Evolutionary conservation across 2,888 invertebrate genomes (phyloP), one percentile per base, ranked within the genome.

Genomic region (Agriopis leucophaearia): DNA sequence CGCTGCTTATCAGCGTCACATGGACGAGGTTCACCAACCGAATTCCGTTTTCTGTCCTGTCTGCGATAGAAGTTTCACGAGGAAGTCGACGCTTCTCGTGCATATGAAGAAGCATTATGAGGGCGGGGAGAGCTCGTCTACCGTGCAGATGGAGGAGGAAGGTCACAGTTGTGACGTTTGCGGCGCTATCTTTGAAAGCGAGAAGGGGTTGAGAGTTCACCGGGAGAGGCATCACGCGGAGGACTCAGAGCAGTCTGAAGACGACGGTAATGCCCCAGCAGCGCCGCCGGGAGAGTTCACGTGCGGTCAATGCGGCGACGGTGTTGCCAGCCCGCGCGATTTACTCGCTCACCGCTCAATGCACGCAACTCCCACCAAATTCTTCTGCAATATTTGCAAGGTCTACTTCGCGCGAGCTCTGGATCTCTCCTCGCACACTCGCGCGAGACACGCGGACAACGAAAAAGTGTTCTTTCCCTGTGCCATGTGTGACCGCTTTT

Each of bases 21-120:
- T 95, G 85, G 95, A 94, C 73, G 93, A 92, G 69, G 94, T 94
- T 8, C 95, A 95, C 74, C 93, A 91, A 72, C 94, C 91, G 12
- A 94, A 94, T 71, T 93, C 94, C 0, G 93, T 93, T 36, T 95
- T 95, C 60, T 96, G 96, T 77, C 95, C 95, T 8, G 92, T 95
- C 5, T 96, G 96, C 80, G 94, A 94, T 54, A 95, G 95, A 74
- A 94, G 94, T 63, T 96, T 96, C 78, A 95, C 95, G 2, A 92
- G 95, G 45, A 95, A 95, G 79, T 95, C 96, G 8, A 95, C 95
- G 0, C 84, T 96, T 36, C 94, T 95, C 44, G 95, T 95, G 54
- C 96, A 96, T 78, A 95, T 96, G 85, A 95, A 95, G 77, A 92
- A 95, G 73, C 95, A 95, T 75, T 95, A 95, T 79, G 92, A 91